phyloP scores from a whole-genome alignment of 2,888 invertebrate genomes.

The Allolobophora icterica region DNA sequence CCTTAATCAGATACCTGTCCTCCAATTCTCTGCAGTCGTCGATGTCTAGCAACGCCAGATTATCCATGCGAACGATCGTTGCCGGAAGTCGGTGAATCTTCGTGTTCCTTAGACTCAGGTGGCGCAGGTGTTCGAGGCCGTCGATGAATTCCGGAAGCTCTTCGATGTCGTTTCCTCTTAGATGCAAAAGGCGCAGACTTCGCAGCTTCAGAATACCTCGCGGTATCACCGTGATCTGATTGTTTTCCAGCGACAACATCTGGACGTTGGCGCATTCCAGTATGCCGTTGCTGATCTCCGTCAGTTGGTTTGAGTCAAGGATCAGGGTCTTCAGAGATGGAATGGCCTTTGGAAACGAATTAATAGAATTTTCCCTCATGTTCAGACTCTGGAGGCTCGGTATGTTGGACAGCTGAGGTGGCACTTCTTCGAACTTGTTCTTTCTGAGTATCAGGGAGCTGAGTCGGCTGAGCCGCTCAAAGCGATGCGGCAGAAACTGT shows the following conservation, averaged over 20 bases:
- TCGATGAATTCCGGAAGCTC: slow-evolving; percentile 25
- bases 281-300: not conserved
- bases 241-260: slow-evolving; percentile 33
- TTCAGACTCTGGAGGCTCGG: slow-evolving; percentile 31
- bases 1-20: slow-evolving; percentile 33
- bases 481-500: slow-evolving; percentile 22
- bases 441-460: slow-evolving; percentile 33
- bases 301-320: slow-evolving; percentile 34
- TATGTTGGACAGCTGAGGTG: slow-evolving; percentile 20
- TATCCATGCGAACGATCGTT: slow-evolving; percentile 23
- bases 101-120: slow-evolving; percentile 32
- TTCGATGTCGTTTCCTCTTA: slow-evolving; percentile 28
- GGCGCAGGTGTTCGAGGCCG: slow-evolving; percentile 21
- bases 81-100: slow-evolving; percentile 28
- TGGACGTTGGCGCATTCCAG: slow-evolving; percentile 26
- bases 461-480: slow-evolving; percentile 14
- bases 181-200: slow-evolving; percentile 5
- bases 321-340: slow-evolving; percentile 34
- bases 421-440: slow-evolving; percentile 33
- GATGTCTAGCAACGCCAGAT: not conserved
- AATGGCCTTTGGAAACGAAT: not conserved
- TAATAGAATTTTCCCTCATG: slow-evolving; percentile 29
- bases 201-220: not conserved
- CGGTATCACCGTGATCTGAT: slow-evolving; percentile 24
- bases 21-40: slow-evolving; percentile 31